These are phyloP conservation scores for Shinisaurus crocodilurus DNA, from an alignment of 2,113 vertebrate species.

Conservation along the genomic window DNA sequence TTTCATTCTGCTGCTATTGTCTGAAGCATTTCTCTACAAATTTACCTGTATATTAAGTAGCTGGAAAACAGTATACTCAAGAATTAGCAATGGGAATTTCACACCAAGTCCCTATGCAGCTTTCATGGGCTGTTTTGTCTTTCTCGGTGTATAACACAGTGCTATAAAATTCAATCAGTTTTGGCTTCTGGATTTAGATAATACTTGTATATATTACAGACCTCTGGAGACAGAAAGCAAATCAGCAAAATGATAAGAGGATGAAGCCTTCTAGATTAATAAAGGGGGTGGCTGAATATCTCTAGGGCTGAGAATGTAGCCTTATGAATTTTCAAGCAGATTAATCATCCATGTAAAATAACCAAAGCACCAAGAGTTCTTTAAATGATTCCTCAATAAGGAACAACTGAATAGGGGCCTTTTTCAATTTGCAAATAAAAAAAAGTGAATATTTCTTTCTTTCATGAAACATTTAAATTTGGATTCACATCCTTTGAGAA, in stretches of 20 bases:
- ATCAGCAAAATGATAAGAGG: constrained; percentile 21
- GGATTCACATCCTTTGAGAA: constrained; percentile 1
- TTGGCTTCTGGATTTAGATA: constrained; percentile 14
- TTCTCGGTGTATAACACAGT: background rate
- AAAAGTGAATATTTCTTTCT: background rate
- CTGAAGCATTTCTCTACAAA: constrained; percentile 3
- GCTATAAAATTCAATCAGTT: constrained; percentile 5
- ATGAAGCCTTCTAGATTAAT: constrained; percentile 31
- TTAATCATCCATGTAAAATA: background rate
- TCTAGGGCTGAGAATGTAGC: background rate
- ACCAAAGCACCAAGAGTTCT: background rate
- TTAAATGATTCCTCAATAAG: constrained; percentile 1
- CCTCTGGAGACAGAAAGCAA: background rate
- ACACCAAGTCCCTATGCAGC: background rate
- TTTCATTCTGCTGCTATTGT: background rate
- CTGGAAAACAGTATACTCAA: background rate
- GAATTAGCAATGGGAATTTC: constrained; percentile 1
- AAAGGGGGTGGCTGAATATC: background rate
- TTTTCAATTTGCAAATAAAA: constrained; percentile 8
- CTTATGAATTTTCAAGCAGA: background rate
- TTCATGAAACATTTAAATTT: constrained; percentile 6
- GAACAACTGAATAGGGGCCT: background rate
- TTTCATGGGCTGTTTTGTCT: background rate
- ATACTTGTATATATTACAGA: constrained; percentile 23
- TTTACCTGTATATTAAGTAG: constrained; percentile 14